Percentiles rank a stretch among this genome's conserved stretches.
phyloP scores from a whole-genome alignment of 1,140 invertebrate genomes.

The Hormaphis cornu region DNA sequence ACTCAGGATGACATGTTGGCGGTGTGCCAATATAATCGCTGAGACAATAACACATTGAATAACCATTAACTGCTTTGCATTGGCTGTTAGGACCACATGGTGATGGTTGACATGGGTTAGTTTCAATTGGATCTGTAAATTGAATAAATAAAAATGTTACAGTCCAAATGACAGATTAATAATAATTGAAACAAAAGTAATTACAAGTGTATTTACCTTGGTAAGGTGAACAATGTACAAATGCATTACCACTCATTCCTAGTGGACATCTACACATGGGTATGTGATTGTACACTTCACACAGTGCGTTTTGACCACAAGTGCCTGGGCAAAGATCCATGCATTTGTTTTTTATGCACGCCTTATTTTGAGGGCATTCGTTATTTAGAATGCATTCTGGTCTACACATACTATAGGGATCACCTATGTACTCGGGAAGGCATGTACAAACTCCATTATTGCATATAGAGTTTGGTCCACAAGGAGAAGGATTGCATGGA shows the following conservation, averaged over 20 bases:
- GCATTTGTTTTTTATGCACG: conserved; percentile 48
- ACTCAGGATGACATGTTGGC: conserved; percentile 63
- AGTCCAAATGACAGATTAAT: neutral
- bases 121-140: conserved; percentile 39
- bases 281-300: conserved; percentile 46
- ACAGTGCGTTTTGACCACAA: conserved; percentile 48
- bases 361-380: conserved; percentile 45
- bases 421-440: conserved; percentile 48
- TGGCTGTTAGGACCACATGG: conserved; percentile 69
- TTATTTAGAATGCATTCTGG: conserved; percentile 47
- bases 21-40: conserved; percentile 60
- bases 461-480: conserved; percentile 54
- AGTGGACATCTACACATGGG: conserved; percentile 46
- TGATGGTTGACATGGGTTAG: conserved; percentile 54
- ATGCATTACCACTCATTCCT: conserved; percentile 46
- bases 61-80: conserved; percentile 57
- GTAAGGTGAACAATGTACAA: conserved; percentile 40
- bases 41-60: conserved; percentile 65
- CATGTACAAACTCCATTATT: conserved; percentile 47
- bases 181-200: neutral
- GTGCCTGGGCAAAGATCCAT: conserved; percentile 46
- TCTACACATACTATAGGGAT: conserved; percentile 47
- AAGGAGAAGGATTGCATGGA: conserved; percentile 63
- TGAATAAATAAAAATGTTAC: conserved; percentile 1
- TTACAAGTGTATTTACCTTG: conserved; percentile 50